A percentile compares a stretch with the other conserved stretches of the same genome.
These are phyloP conservation scores for Galleria mellonella DNA, from an alignment of 1,140 invertebrate genomes.

Conservation along the genomic window DNA sequence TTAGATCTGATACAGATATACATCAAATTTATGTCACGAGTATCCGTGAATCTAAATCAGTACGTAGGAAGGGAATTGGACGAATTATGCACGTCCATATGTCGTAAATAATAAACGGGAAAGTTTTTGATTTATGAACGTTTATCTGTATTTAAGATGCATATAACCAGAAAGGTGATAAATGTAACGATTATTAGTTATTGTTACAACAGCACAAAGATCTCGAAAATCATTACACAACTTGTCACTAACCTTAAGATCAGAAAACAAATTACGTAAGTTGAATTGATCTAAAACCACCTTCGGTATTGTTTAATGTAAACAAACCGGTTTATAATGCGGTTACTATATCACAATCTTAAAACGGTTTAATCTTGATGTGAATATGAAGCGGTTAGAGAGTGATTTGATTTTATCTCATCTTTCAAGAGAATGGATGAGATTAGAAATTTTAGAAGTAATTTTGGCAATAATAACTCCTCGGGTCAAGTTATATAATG, in stretches of 20 bases:
- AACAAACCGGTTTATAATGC: constrained; percentile 10
- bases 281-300: constrained; percentile 27
- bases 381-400: no score
- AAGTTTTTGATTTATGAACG: constrained; percentile 30
- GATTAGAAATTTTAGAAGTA: no score
- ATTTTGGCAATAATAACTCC: no score
- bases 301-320: constrained; percentile 18
- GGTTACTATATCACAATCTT: constrained; percentile 5
- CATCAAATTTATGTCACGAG: no score
- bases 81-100: constrained; percentile 11
- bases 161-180: constrained; percentile 12
- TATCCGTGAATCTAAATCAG: no score
- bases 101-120: constrained; percentile 25
- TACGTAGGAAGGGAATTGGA: background rate
- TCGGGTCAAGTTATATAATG: no score
- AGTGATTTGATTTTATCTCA: no score
- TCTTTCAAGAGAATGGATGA: no score
- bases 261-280: constrained; percentile 37
- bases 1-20: no score
- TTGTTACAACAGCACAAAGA: constrained; percentile 3
- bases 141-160: constrained; percentile 14
- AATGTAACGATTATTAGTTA: constrained; percentile 7
- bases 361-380: no score
- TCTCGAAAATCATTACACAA: constrained; percentile 14
- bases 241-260: constrained; percentile 27